A percentile compares a stretch with the other conserved stretches of the same genome.
phyloP scores from a whole-genome alignment of 2,888 invertebrate genomes.

The Pyralis farinalis region DNA sequence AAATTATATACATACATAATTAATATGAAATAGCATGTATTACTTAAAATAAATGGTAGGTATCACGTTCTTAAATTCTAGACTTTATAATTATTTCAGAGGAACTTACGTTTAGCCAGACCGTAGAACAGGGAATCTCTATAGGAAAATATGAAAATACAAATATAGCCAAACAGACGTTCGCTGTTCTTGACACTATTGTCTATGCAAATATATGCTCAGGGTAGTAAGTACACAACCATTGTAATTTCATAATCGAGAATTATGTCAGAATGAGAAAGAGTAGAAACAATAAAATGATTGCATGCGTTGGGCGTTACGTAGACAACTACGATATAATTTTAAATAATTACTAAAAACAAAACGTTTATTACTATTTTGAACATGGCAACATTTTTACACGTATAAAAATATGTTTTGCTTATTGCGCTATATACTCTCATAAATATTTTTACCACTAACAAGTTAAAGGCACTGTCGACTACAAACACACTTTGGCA shows the following conservation, averaged over 20 bases:
- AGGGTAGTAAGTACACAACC: slow-evolving; percentile 76
- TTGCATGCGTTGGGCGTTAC: slow-evolving; percentile 28
- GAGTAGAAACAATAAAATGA: slow-evolving; percentile 14
- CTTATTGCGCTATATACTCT: slow-evolving; percentile 70
- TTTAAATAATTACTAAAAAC: slow-evolving; percentile 39
- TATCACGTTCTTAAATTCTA: slow-evolving; percentile 77
- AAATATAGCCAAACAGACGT: slow-evolving; percentile 41
- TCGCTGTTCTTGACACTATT: slow-evolving; percentile 29
- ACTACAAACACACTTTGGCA: slow-evolving; percentile 82
- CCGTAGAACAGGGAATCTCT: slow-evolving; percentile 55
- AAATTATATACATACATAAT: slow-evolving; percentile 52
- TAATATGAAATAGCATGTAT: slow-evolving; percentile 50
- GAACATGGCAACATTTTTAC: slow-evolving; percentile 79
- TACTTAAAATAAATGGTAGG: slow-evolving; percentile 76
- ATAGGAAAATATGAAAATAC: slow-evolving; percentile 40
- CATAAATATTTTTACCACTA: slow-evolving; percentile 71
- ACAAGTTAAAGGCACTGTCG: slow-evolving; percentile 77
- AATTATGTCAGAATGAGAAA: slow-evolving; percentile 32
- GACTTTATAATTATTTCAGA: slow-evolving; percentile 63
- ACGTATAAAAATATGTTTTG: slow-evolving; percentile 76
- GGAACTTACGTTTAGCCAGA: slow-evolving; percentile 76
- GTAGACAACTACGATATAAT: slow-evolving; percentile 28
- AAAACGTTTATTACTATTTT: slow-evolving; percentile 60
- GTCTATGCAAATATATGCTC: slow-evolving; percentile 26
- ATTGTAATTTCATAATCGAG: slow-evolving; percentile 49